Evolutionary conservation across 2,113 vertebrate species (phyloP).

Genomic region (Ameiurus melas): DNA sequence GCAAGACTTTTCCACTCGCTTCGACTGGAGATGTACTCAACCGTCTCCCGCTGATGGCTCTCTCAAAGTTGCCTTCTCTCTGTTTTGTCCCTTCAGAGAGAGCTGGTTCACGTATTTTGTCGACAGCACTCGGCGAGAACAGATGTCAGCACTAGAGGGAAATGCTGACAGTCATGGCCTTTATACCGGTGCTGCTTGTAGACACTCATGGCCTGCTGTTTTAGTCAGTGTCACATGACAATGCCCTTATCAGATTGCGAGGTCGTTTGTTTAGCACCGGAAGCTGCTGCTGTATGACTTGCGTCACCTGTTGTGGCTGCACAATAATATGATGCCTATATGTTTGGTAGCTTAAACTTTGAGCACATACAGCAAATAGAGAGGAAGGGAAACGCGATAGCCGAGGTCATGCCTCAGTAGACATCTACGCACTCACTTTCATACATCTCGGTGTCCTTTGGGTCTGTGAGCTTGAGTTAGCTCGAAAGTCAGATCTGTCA

Average conservation of each 20-base stretch:
- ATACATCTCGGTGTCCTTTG: neutral
- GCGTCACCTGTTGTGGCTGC: conserved; percentile 37
- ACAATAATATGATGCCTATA: conserved; percentile 17
- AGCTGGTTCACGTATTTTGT: conserved; percentile 24
- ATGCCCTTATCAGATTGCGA: conserved; percentile 49
- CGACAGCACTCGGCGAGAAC: conserved; percentile 16
- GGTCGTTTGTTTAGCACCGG: conserved; percentile 48
- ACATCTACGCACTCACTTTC: neutral
- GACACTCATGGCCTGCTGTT: conserved; percentile 20
- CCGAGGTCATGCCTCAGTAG: neutral
- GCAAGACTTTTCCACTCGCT: neutral
- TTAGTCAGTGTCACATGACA: conserved; percentile 37
- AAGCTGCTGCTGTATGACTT: conserved; percentile 46
- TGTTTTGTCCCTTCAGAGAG: neutral
- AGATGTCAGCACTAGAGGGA: conserved; percentile 5
- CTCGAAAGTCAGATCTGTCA: neutral
- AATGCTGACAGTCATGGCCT: conserved; percentile 39
- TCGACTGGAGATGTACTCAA: neutral
- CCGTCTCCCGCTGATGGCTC: neutral
- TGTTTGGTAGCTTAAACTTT: conserved; percentile 8
- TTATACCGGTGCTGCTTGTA: conserved; percentile 29
- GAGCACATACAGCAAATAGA: neutral
- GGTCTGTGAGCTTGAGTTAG: neutral
- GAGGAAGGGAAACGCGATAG: neutral
- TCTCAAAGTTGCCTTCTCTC: neutral